Percentiles rank a stretch among this genome's conserved stretches.
phyloP scores from a whole-genome alignment of 2,113 vertebrate genomes.

The Charadrius vociferus region DNA sequence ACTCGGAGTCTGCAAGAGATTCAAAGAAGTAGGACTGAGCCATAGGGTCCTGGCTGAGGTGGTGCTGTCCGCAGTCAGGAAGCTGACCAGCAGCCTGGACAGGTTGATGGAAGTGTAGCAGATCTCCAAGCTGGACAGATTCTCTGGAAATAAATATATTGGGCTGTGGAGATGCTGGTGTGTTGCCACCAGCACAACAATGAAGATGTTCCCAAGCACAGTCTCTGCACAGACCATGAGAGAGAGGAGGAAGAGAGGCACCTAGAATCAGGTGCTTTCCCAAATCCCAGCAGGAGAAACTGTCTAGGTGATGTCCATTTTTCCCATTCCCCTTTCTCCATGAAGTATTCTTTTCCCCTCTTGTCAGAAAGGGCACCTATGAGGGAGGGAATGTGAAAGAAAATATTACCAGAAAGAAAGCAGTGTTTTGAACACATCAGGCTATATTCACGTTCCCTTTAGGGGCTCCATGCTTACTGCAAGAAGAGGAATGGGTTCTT shows the following conservation, averaged over 20 bases:
- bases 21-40: neutral
- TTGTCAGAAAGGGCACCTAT: neutral
- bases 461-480: no score
- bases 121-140: neutral
- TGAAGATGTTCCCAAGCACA: neutral
- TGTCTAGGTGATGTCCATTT: neutral
- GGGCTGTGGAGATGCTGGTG: neutral
- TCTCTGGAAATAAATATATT: neutral
- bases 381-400: neutral
- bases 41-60: neutral
- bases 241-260: neutral
- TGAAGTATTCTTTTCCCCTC: neutral
- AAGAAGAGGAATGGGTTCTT: no score
- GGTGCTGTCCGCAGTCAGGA: neutral
- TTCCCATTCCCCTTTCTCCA: neutral
- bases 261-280: neutral
- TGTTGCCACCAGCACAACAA: neutral
- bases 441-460: neutral
- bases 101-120: neutral
- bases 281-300: neutral
- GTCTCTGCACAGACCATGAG: neutral
- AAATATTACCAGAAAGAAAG: no score
- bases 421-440: no score
- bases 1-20: constrained; percentile 11
- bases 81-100: neutral